A percentile compares a stretch with the other conserved stretches of the same genome.
phyloP scores from a whole-genome alignment of 2,797 vertebrate species.

The Acestrorhynchus altus region DNA sequence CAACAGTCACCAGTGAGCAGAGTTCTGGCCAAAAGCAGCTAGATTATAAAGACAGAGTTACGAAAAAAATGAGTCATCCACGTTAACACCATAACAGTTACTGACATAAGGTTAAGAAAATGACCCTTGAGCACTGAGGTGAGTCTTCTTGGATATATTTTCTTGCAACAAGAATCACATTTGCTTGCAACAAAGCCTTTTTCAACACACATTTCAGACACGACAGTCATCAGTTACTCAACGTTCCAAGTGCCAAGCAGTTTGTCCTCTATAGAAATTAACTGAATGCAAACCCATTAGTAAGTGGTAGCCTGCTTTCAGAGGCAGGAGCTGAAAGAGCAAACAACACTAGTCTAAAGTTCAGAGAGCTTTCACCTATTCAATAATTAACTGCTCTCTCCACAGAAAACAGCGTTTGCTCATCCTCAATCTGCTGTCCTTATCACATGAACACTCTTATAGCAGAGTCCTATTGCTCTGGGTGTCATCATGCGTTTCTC shows the following conservation, averaged over 20 bases:
- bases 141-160: constrained; percentile 15
- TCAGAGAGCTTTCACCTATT: constrained; percentile 45
- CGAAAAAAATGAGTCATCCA: constrained; percentile 36
- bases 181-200: not conserved
- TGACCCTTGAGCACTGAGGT: constrained; percentile 9
- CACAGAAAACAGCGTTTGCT: constrained; percentile 50
- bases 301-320: constrained; percentile 35
- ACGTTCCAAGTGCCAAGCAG: not conserved
- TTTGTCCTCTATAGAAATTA: constrained; percentile 23
- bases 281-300: constrained; percentile 24
- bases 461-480: constrained; percentile 60
- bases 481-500: constrained; percentile 67
- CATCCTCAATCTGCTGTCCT: constrained; percentile 18
- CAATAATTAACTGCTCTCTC: constrained; percentile 23
- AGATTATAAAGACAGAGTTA: constrained; percentile 41
- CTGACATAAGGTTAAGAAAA: constrained; percentile 31
- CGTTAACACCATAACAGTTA: constrained; percentile 34
- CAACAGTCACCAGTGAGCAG: constrained; percentile 32
- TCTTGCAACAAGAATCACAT: constrained; percentile 15
- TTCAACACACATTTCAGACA: constrained; percentile 15
- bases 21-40: constrained; percentile 38
- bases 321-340: constrained; percentile 38
- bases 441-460: constrained; percentile 23
- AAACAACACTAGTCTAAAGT: constrained; percentile 50
- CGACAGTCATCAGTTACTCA: not conserved